Percentiles rank a stretch among this genome's conserved stretches.
Conservation (phyloP, 2,888 invertebrate genomes). For the Mimas tiliae region DNA sequence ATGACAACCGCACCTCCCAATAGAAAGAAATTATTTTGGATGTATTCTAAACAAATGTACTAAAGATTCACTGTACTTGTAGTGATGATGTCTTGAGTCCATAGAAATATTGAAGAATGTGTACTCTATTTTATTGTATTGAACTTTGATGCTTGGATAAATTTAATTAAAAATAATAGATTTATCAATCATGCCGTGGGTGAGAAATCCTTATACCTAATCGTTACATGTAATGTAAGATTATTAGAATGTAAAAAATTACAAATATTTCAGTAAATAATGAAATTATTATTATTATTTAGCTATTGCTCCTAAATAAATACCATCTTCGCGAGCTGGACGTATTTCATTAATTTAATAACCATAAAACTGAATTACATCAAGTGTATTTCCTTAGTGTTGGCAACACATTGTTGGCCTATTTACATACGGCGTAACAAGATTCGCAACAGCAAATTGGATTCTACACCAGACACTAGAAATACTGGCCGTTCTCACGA, state of each 20-base stretch:
- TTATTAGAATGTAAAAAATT: no score
- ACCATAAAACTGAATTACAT: conserved; percentile 2
- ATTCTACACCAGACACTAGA: conserved; percentile 15
- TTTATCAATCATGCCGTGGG: no score
- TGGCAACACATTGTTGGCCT: conserved; percentile 1
- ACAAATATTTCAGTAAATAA: no score
- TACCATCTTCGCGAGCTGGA: not conserved
- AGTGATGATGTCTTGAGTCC: not conserved
- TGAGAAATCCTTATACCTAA: no score
- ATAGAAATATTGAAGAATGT: not conserved
- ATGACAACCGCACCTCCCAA: conserved; percentile 11
- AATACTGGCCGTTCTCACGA: conserved; percentile 20
- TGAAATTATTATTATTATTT: no score
- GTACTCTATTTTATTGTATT: not conserved
- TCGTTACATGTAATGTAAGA: no score
- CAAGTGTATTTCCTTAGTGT: not conserved
- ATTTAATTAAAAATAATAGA: no score
- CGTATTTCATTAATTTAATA: not conserved
- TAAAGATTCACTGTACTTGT: not conserved
- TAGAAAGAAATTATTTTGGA: conserved; percentile 1
- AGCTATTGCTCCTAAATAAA: not conserved
- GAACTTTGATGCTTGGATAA: no score
- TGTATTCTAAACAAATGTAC: not conserved
- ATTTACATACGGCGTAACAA: conserved; percentile 22
- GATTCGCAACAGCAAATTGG: conserved; percentile 17